These are phyloP conservation scores for Lophotriccus pileatus DNA, from an alignment of 2,797 vertebrate genomes.

Conservation along the genomic window DNA sequence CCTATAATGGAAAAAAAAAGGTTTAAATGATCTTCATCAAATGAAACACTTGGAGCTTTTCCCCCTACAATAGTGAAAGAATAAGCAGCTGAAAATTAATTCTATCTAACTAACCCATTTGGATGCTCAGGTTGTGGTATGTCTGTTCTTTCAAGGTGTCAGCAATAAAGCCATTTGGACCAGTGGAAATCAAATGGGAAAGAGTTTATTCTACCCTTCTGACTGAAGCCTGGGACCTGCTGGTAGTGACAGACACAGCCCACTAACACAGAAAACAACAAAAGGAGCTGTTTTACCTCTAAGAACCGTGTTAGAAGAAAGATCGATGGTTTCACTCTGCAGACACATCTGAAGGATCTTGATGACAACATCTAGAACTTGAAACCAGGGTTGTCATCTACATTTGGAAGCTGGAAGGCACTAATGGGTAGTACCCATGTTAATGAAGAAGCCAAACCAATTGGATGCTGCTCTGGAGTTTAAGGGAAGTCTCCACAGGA, in stretches of 20 bases:
- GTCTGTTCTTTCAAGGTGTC: not conserved
- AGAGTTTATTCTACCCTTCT: not conserved
- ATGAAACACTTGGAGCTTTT: not conserved
- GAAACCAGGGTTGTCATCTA: not conserved
- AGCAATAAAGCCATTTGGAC: not conserved
- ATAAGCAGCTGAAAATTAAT: not conserved
- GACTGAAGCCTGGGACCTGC: not conserved
- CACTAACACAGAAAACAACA: not conserved
- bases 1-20: not conserved
- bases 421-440: rapidly evolving
- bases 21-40: not conserved
- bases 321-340: not conserved
- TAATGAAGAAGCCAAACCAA: not conserved
- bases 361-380: not conserved
- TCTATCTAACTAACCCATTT: not conserved
- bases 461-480: not conserved
- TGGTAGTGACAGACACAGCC: not conserved
- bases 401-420: not conserved
- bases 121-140: not conserved
- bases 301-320: not conserved
- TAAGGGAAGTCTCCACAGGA: not conserved
- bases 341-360: not conserved
- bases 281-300: not conserved
- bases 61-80: not conserved
- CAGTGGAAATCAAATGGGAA: not conserved